Percentiles rank a stretch among this genome's conserved stretches.
These are phyloP conservation scores for Yponomeuta malinellus DNA, from an alignment of 2,888 invertebrate species.

Conservation along the genomic window DNA sequence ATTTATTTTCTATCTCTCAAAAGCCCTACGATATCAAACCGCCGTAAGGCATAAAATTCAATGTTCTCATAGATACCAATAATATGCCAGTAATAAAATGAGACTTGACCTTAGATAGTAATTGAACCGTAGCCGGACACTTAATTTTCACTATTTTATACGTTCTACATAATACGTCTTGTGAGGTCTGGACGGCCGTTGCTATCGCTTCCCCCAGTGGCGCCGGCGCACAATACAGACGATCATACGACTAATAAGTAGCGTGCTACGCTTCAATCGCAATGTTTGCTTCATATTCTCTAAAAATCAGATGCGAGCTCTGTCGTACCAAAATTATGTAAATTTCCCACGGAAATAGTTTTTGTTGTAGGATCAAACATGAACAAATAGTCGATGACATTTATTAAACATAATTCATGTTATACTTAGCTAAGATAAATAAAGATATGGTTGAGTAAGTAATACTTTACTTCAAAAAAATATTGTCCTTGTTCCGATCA, in stretches of 20 bases:
- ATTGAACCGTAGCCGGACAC: conserved; percentile 59
- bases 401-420: no score
- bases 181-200: conserved; percentile 47
- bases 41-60: conserved; percentile 55
- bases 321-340: no score
- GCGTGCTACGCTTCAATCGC: conserved; percentile 33
- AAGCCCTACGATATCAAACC: conserved; percentile 42
- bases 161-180: conserved; percentile 61
- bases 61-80: conserved; percentile 64
- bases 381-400: no score
- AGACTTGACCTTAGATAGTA: conserved; percentile 65
- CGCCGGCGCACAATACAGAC: conserved; percentile 38
- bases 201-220: conserved; percentile 14
- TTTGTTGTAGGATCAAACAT: no score
- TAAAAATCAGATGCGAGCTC: neutral
- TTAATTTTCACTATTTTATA: conserved; percentile 70
- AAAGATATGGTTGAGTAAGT: no score
- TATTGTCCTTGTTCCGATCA: no score
- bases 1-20: no score
- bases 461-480: no score
- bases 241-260: conserved; percentile 32
- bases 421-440: no score
- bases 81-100: conserved; percentile 70
- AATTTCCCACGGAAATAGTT: no score
- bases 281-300: conserved; percentile 4